Evolutionary conservation across 2,797 vertebrate genomes (phyloP), one percentile per base, ranked within the genome.

Genomic region (Tenualosa thibaudeaui): DNA sequence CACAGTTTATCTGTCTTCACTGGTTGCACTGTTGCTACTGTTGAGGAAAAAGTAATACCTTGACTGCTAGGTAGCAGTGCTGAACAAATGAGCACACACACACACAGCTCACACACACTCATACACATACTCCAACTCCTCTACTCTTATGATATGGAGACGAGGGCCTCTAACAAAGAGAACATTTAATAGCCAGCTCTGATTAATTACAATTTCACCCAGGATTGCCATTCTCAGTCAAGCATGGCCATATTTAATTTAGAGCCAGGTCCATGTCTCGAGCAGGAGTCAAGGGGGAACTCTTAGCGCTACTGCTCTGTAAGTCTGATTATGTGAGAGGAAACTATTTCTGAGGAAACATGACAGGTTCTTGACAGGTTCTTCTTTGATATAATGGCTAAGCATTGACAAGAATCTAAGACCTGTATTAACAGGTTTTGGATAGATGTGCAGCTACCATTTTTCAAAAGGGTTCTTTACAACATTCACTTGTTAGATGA

Each of bases 181-280:
- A 78, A 46, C 71, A 78, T 78, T 78, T 78, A 78, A 78, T 43
- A 78, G 71, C 71, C 71, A 46, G 40, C 37, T 78, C 71, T 43
- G 71, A 78, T 46, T 43, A 78, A 78, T 78, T 78, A 46, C 71
- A 78, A 78, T 78, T 46, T 78, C 5, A 40, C 37, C 19, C 37
- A 19, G 40, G 37, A 19, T 46, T 17, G 17, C 46, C 37, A 7
- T 46, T 43, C 71, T 78, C 19, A 1, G 71, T 40, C 71, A 19
- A 78, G 71, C 71, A 78, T 78, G 71, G 9, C 37, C 6, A 22
- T 78, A 78, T 78, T 78, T 78, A 78, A 78, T 78, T 78, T 46
- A n/a, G 40, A 78, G 40, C 19, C 40, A n/a, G 17, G 37, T 17
- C 5, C 71, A 78, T 46, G 37, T 43, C 12, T 46, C 37, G 46